These are phyloP conservation scores for Diorhabda sublineata DNA, from an alignment of 1,140 invertebrate genomes.

Conservation along the genomic window DNA sequence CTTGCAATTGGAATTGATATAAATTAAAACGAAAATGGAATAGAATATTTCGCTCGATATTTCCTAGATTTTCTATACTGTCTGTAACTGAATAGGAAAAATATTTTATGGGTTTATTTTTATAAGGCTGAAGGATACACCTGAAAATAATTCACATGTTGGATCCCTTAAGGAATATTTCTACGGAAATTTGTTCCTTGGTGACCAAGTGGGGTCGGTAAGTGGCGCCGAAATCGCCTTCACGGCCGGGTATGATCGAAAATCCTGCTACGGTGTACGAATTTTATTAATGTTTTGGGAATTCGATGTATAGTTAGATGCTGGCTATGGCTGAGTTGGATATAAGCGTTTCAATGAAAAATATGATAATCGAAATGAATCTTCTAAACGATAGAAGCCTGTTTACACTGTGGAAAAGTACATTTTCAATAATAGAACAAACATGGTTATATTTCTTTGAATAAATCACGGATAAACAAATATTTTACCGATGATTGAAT, in stretches of 20 bases:
- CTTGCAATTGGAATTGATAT: too few relatives aligned
- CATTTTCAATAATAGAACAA: too few relatives aligned
- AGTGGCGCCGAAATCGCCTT: conserved; percentile 12
- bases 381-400: background rate
- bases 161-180: conserved; percentile 20
- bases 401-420: too few relatives aligned
- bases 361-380: conserved; percentile 3
- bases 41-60: too few relatives aligned
- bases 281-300: conserved; percentile 18
- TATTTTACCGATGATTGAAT: too few relatives aligned
- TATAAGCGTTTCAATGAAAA: background rate
- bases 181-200: conserved; percentile 23
- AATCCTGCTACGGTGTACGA: conserved; percentile 8
- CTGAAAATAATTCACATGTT: conserved; percentile 26
- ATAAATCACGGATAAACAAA: too few relatives aligned
- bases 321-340: background rate
- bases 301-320: conserved; percentile 9
- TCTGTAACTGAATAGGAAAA: background rate
- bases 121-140: conserved; percentile 19
- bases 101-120: conserved; percentile 16
- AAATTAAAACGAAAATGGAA: too few relatives aligned
- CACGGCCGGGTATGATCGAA: conserved; percentile 15
- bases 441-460: too few relatives aligned
- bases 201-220: conserved; percentile 16
- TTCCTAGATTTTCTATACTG: too few relatives aligned